Evolutionary conservation across 2,888 invertebrate genomes (phyloP), one percentile per base, ranked within the genome.

Genomic region (Heterodera filipjevi): DNA sequence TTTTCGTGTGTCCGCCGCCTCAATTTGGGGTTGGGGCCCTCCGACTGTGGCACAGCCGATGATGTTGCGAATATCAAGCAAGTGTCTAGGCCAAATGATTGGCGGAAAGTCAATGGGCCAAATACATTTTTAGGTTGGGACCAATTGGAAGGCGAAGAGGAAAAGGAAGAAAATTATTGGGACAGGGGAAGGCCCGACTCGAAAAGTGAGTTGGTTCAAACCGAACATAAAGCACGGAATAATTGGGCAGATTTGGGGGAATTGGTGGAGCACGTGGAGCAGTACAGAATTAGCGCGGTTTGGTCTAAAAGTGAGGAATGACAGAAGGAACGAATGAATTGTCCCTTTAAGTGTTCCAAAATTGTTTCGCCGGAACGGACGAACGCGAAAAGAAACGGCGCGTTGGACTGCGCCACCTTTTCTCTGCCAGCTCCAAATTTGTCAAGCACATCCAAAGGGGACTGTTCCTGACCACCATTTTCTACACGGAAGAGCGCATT

Each of bases 341-440:
- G 27, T 27, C 22, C 30, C 49, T 74, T 59, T 19, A 59, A 83
- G 86, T 87, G 5, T 87, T 86, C 66, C 87, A 85, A 35, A 83
- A 81, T 59, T 79, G 73, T 33, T 46, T 70, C 33, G 84, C 82
- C 16, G 49, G 49, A 19, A 12, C 19, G 1, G 81, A 75, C 1
- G 81, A 76, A 44, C 66, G 66, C 3, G 77, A 79, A 19, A 85
- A 83, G 77, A 84, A 85, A 79, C 87, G 86, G 66, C 81, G 73
- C 64, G 80, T 81, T 12, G 91, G 91, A 78, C 95, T 98, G 81
- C 94, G 96, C 83, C 95, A 96, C 89, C 92, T 98, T 64, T 98
- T 98, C 91, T 94, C 95, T 0, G 95, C 95, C 16, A 94, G 96
- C 76, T 95, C 95, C 89, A 98, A 97, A 91, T 97, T 98, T 89